A percentile compares a stretch with the other conserved stretches of the same genome.
Evolutionary conservation across 2,888 invertebrate genomes (phyloP).

Genomic region (Neoscelio sp.): DNA sequence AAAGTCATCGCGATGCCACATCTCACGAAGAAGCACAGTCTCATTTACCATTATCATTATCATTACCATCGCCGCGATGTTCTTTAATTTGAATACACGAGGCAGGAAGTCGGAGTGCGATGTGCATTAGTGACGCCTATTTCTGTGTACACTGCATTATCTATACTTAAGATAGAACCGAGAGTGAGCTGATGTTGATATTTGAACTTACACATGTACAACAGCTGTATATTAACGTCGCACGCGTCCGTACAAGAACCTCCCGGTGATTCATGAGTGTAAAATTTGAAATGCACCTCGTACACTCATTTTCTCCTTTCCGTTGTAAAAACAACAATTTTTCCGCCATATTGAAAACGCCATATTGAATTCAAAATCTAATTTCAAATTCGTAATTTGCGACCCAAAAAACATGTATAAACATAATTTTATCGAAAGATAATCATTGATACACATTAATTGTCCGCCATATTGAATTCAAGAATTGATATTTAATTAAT

Average conservation of each 20-base stretch:
- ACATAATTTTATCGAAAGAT: too few relatives aligned
- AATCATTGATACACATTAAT: too few relatives aligned
- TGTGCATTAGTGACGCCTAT: conserved; percentile 77
- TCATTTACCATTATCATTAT: conserved; percentile 77
- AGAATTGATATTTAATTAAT: too few relatives aligned
- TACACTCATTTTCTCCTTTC: not conserved
- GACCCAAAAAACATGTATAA: too few relatives aligned
- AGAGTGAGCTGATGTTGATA: conserved; percentile 52
- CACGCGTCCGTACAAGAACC: conserved; percentile 17
- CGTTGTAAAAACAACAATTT: too few relatives aligned
- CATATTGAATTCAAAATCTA: too few relatives aligned
- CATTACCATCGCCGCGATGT: conserved; percentile 72
- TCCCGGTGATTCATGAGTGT: conserved; percentile 59
- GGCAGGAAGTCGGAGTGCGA: conserved; percentile 75
- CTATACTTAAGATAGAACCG: conserved; percentile 67
- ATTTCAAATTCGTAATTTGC: too few relatives aligned
- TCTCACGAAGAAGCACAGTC: conserved; percentile 63
- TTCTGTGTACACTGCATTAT: conserved; percentile 74
- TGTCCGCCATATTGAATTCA: too few relatives aligned
- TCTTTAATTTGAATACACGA: conserved; percentile 80
- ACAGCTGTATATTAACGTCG: conserved; percentile 31
- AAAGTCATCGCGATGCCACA: conserved; percentile 50
- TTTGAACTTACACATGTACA: conserved; percentile 46
- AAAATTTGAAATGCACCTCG: conserved; percentile 54
- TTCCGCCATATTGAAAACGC: too few relatives aligned